Evolutionary conservation across 2,888 invertebrate species (phyloP).

Genomic region (Pseudococcus longispinus): DNA sequence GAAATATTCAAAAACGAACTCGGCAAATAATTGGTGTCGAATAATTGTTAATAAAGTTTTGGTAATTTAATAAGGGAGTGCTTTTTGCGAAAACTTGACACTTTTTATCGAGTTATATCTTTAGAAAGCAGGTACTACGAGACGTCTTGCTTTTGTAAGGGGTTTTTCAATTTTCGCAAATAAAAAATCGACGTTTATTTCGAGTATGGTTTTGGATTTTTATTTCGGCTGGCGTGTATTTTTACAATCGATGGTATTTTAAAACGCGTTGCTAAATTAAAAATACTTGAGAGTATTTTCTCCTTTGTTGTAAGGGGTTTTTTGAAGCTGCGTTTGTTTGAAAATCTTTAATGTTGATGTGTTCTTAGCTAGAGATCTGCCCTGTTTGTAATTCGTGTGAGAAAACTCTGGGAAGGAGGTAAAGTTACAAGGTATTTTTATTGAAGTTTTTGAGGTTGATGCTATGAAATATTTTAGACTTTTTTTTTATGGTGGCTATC

Average conservation of each 20-base stretch:
- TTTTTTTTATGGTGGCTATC: too few species aligned
- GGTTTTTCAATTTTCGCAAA: slow-evolving; percentile 2
- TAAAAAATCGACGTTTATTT: slow-evolving; percentile 3
- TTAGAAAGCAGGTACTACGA: background rate
- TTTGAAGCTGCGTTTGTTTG: too few species aligned
- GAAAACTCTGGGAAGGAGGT: too few species aligned
- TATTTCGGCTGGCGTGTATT: background rate
- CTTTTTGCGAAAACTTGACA: slow-evolving; percentile 12
- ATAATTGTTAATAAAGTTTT: slow-evolving; percentile 31
- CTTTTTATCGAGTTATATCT: slow-evolving; percentile 1
- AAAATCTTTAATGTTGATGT: too few species aligned
- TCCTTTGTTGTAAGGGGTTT: too few species aligned
- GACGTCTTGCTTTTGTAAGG: background rate
- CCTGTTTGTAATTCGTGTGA: too few species aligned
- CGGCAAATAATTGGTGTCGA: slow-evolving; percentile 20
- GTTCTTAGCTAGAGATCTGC: too few species aligned
- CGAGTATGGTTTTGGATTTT: background rate
- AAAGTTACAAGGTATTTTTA: too few species aligned
- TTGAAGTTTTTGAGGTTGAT: too few species aligned
- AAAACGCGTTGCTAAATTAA: background rate
- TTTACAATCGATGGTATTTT: background rate
- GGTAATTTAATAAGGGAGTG: slow-evolving; percentile 21
- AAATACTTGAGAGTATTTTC: background rate
- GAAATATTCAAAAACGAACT: slow-evolving; percentile 34
- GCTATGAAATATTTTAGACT: too few species aligned